Evolutionary conservation across 2,888 invertebrate species (phyloP).

Genomic region (Ischnura elegans): DNA sequence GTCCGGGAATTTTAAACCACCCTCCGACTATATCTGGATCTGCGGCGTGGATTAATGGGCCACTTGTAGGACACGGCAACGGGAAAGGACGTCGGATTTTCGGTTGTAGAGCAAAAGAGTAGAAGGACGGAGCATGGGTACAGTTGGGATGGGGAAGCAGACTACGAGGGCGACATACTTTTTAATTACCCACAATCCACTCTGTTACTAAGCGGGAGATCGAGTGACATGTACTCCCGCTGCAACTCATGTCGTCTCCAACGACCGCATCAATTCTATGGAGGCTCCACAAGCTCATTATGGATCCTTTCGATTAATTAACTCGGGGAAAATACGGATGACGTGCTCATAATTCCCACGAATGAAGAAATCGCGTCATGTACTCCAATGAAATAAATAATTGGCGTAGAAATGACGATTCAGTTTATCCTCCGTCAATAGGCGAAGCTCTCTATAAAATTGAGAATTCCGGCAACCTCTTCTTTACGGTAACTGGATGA

Average conservation of each 20-base stretch:
- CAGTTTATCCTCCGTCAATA: too few relatives aligned
- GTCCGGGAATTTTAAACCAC: slow-evolving; percentile 1
- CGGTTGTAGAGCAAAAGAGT: not conserved
- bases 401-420: too few relatives aligned
- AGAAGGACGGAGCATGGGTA: not conserved
- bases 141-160: too few relatives aligned
- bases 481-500: too few relatives aligned
- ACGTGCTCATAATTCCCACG: not conserved
- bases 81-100: not conserved
- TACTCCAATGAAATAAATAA: too few relatives aligned
- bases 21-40: slow-evolving; percentile 15
- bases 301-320: not conserved
- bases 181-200: not conserved
- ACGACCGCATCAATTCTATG: not conserved
- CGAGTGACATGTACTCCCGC: too few relatives aligned
- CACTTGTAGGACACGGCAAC: slow-evolving; percentile 21
- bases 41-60: slow-evolving; percentile 25
- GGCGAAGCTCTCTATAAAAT: too few relatives aligned
- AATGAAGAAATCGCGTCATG: not conserved
- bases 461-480: too few relatives aligned
- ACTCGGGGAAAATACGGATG: not conserved
- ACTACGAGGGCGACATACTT: not conserved
- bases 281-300: not conserved
- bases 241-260: not conserved
- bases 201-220: not conserved